Conservation (phyloP, 2,888 invertebrate species). For the Drosophila demipolita region DNA sequence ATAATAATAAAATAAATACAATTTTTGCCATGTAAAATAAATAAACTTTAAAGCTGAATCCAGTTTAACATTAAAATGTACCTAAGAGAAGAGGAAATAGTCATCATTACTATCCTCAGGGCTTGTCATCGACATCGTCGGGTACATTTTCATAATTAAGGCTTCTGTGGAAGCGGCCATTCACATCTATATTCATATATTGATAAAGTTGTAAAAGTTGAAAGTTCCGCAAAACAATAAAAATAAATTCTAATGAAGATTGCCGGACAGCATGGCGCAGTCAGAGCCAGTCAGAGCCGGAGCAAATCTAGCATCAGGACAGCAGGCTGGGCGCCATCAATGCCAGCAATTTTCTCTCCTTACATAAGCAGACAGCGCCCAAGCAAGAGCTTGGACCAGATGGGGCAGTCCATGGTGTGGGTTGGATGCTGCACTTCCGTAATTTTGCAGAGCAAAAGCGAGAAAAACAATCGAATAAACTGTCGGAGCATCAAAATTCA, state of each 20-base stretch:
- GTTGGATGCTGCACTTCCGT: slow-evolving; percentile 75
- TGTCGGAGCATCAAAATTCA: slow-evolving; percentile 81
- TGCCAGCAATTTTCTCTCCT: slow-evolving; percentile 76
- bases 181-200: slow-evolving; percentile 79
- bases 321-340: slow-evolving; percentile 70
- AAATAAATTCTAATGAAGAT: slow-evolving; percentile 78
- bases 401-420: slow-evolving; percentile 28
- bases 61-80: neutral
- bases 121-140: slow-evolving; percentile 18
- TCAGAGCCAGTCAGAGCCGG: slow-evolving; percentile 13
- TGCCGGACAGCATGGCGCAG: slow-evolving; percentile 79
- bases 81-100: neutral
- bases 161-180: slow-evolving; percentile 40
- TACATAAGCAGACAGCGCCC: slow-evolving; percentile 56
- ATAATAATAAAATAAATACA: neutral
- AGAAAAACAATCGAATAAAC: slow-evolving; percentile 83
- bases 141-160: slow-evolving; percentile 74
- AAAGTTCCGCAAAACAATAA: slow-evolving; percentile 81
- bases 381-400: slow-evolving; percentile 20
- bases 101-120: slow-evolving; percentile 3
- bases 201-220: slow-evolving; percentile 81
- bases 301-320: slow-evolving; percentile 26
- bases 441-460: slow-evolving; percentile 75
- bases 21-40: neutral
- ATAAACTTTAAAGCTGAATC: neutral